Evolutionary conservation across 1,140 invertebrate species (phyloP), one percentile per base, ranked within the genome.

Genomic region (Apis florea): DNA sequence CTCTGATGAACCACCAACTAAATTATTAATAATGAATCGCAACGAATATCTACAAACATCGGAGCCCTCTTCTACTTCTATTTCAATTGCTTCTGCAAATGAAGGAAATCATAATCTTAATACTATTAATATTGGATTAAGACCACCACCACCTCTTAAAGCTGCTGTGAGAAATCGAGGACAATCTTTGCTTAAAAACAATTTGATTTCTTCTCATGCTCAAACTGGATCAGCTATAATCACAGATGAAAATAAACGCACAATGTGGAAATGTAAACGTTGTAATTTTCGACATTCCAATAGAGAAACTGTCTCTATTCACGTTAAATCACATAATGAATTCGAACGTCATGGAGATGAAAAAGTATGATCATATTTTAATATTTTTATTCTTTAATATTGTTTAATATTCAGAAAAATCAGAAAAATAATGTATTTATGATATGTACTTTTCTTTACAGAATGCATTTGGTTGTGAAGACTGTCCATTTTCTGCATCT

Each of bases 241-340:
- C 1, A 26, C 53, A 0, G 92, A 93, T 9, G 91, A 94, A 17
- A 92, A 87, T 17, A 95, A 96, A 92, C 94, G 95, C 79, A 96
- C 95, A 21, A 92, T 96, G 67, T 97, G 96, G 94, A 97, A 97
- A 90, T 98, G 97, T 90, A 97, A 97, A 93, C 96, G 97, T 89
- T 98, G 97, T 88, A 96, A 96, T 90, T 97, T 96, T 91, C 96
- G 96, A 82, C 95, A 96, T 90, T 93, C 94, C 4, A 96, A 95
- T 82, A 95, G 95, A 31, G 95, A 96, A 40, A 94, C 95, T 2
- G 95, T 97, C 3, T 92, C 96, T 56, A 93, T 94, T 21, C 96
- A 97, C 82, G 96, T 96, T 0, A 95, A 95, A 79, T 94, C 94
- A 51, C 95, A 96, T 90, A 96, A 96, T 72, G 92, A 91, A 40